These are phyloP conservation scores for Pogonocherus hispidulus DNA, from an alignment of 2,888 invertebrate species.

Conservation along the genomic window DNA sequence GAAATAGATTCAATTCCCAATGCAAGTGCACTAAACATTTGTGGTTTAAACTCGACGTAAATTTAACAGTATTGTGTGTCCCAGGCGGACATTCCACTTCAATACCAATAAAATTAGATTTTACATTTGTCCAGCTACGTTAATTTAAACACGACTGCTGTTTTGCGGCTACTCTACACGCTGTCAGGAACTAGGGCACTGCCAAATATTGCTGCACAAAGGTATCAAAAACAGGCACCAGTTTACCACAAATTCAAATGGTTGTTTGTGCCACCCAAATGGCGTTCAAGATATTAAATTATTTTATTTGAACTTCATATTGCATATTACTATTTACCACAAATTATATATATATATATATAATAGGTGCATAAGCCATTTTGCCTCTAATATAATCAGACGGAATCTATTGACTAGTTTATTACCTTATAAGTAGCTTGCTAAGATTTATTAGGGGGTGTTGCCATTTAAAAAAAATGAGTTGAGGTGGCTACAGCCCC, in stretches of 20 bases:
- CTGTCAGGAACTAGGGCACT: not conserved
- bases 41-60: not conserved
- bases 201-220: not conserved
- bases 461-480: too few relatives aligned
- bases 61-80: conserved; percentile 2
- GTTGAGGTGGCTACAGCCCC: too few relatives aligned
- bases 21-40: conserved; percentile 2
- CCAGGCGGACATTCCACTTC: conserved; percentile 1
- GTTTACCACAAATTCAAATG: not conserved
- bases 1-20: not conserved
- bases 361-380: too few relatives aligned
- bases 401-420: too few relatives aligned
- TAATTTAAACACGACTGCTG: conserved; percentile 1
- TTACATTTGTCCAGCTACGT: conserved; percentile 1
- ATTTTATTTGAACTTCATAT: too few relatives aligned
- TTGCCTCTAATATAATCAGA: too few relatives aligned
- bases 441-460: too few relatives aligned
- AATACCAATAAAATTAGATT: conserved; percentile 6
- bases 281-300: not conserved
- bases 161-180: not conserved
- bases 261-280: not conserved
- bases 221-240: not conserved
- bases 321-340: too few relatives aligned
- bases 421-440: too few relatives aligned
- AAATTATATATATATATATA: too few relatives aligned